phyloP scores from a whole-genome alignment of 2,113 vertebrate genomes.

The Oreochromis tanganicae region DNA sequence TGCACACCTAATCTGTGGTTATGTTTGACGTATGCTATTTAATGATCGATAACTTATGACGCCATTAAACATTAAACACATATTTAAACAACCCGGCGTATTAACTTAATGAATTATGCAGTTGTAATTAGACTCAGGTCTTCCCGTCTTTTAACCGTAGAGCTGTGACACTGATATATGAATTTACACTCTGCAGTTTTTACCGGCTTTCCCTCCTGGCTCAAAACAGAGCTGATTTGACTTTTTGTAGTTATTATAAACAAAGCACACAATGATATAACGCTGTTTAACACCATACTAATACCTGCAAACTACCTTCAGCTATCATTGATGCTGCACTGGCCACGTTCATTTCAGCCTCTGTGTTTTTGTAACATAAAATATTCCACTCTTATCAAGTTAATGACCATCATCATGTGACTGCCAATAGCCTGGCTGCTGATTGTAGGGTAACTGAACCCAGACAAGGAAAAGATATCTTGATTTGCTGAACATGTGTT shows the following conservation, averaged over 20 bases:
- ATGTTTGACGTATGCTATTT: neutral
- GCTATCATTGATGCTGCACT: too few species aligned
- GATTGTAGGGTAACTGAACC: neutral
- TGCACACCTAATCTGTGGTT: neutral
- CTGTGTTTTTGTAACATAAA: neutral
- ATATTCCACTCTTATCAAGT: neutral
- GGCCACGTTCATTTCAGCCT: accelerated
- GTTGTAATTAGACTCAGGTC: neutral
- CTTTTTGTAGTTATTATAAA: neutral
- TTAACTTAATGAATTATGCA: accelerated
- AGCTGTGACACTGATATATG: too few species aligned
- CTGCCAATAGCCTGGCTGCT: neutral
- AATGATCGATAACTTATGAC: accelerated
- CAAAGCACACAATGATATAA: neutral
- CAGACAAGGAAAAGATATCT: neutral
- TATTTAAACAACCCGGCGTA: accelerated
- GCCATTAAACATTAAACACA: neutral
- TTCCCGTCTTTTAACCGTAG: neutral
- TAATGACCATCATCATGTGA: neutral
- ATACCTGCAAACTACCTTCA: neutral
- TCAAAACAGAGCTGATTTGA: neutral
- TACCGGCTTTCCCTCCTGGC: neutral
- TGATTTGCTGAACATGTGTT: neutral
- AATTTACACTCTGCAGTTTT: neutral
- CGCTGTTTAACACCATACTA: accelerated